These are phyloP conservation scores for Eonycteris spelaea DNA, from an alignment of 2,113 vertebrate genomes.

Conservation along the genomic window DNA sequence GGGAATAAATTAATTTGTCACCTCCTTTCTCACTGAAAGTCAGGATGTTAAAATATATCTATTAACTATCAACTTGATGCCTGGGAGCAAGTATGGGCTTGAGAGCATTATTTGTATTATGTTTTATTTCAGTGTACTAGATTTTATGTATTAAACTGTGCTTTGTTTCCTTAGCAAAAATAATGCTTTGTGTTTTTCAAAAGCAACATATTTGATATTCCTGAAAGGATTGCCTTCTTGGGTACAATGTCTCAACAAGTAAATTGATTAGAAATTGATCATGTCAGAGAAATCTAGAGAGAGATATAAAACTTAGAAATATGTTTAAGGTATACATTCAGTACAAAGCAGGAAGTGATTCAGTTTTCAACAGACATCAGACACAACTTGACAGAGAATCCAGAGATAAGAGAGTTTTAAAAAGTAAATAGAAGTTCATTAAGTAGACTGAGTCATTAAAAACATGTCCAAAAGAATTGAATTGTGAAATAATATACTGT, in stretches of 20 bases:
- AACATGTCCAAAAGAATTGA: background rate
- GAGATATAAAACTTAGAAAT: background rate
- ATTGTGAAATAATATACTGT: background rate
- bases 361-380: background rate
- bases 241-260: background rate
- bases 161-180: constrained; percentile 16
- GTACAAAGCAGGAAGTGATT: background rate
- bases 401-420: background rate
- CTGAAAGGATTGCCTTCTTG: background rate
- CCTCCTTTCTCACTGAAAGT: background rate
- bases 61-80: background rate
- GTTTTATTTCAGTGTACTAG: background rate
- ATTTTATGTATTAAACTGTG: background rate
- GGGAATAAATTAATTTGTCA: background rate
- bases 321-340: background rate
- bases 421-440: background rate
- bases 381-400: background rate
- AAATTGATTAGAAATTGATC: background rate
- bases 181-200: background rate
- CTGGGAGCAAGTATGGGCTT: background rate
- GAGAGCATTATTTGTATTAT: background rate
- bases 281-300: background rate
- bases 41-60: background rate
- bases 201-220: background rate
- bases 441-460: background rate